Percentiles rank a stretch among this genome's conserved stretches.
phyloP scores from a whole-genome alignment of 30 jellyfish, hydroid and myxozoan species.

The Aurelia sp. region DNA sequence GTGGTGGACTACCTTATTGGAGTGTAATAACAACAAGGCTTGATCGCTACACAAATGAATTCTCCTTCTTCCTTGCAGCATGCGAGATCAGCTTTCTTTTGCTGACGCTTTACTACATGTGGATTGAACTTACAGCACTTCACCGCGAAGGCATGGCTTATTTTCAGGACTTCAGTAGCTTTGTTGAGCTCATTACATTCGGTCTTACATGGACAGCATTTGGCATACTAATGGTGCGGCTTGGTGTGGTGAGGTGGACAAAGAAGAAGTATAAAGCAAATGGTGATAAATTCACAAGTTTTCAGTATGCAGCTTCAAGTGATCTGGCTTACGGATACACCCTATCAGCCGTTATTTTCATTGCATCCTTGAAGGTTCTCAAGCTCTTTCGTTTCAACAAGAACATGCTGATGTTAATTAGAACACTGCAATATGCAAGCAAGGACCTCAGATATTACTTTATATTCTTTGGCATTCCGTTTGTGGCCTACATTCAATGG shows the following conservation, averaged over 20 bases:
- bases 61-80: slow-evolving; percentile 70
- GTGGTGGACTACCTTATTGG: slow-evolving; percentile 50
- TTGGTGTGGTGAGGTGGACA: slow-evolving; percentile 65
- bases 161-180: slow-evolving; percentile 43
- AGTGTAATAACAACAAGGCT: slow-evolving; percentile 62
- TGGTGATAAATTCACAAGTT: slow-evolving; percentile 53
- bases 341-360: slow-evolving; percentile 52
- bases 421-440: slow-evolving; percentile 49
- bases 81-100: slow-evolving; percentile 76
- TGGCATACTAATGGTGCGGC: slow-evolving; percentile 56
- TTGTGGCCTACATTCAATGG: slow-evolving; percentile 42
- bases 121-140: slow-evolving; percentile 46
- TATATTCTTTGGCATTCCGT: slow-evolving; percentile 47
- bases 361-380: slow-evolving; percentile 61
- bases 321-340: slow-evolving; percentile 69
- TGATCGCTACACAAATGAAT: slow-evolving; percentile 70
- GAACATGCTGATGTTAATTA: slow-evolving; percentile 57
- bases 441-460: slow-evolving; percentile 38
- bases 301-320: slow-evolving; percentile 77
- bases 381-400: slow-evolving; percentile 77
- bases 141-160: slow-evolving; percentile 32
- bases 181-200: slow-evolving; percentile 61
- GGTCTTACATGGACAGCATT: slow-evolving; percentile 63
- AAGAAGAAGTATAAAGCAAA: slow-evolving; percentile 33
- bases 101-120: slow-evolving; percentile 63